These are phyloP conservation scores for Tinamus guttatus DNA, from an alignment of 2,113 vertebrate species.

Conservation along the genomic window DNA sequence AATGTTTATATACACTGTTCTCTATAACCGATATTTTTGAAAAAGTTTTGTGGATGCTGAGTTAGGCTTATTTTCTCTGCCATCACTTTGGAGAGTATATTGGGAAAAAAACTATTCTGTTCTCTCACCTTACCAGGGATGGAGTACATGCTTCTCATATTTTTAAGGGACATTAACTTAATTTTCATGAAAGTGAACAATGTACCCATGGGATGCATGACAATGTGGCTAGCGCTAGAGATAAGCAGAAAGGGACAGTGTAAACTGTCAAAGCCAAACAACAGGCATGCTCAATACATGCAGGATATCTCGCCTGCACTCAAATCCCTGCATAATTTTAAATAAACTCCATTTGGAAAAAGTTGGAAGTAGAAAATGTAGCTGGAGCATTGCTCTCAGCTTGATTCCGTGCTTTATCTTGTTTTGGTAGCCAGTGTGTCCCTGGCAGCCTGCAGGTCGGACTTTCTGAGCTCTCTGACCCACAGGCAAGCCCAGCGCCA, in stretches of 20 bases:
- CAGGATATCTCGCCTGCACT: accelerated
- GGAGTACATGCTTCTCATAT: not conserved
- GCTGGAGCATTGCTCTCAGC: accelerated
- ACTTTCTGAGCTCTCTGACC: not conserved
- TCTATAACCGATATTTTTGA: not conserved
- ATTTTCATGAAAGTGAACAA: not conserved
- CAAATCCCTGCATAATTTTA: not conserved
- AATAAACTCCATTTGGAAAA: not conserved
- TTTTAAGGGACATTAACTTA: not conserved
- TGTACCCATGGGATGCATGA: not conserved
- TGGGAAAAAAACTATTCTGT: not conserved
- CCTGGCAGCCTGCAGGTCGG: accelerated
- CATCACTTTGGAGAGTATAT: not conserved
- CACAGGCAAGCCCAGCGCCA: not conserved
- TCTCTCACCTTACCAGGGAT: not conserved
- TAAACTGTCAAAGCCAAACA: not conserved
- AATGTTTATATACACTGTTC: not conserved
- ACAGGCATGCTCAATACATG: not conserved
- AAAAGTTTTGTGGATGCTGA: not conserved
- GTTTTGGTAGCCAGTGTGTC: not conserved
- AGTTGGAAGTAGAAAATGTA: not conserved
- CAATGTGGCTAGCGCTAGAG: not conserved
- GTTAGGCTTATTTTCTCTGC: not conserved
- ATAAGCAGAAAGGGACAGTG: not conserved
- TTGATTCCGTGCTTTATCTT: not conserved